Evolutionary conservation across 2,113 vertebrate genomes (phyloP), one percentile per base, ranked within the genome.

Genomic region (Oreochromis spilurus): DNA sequence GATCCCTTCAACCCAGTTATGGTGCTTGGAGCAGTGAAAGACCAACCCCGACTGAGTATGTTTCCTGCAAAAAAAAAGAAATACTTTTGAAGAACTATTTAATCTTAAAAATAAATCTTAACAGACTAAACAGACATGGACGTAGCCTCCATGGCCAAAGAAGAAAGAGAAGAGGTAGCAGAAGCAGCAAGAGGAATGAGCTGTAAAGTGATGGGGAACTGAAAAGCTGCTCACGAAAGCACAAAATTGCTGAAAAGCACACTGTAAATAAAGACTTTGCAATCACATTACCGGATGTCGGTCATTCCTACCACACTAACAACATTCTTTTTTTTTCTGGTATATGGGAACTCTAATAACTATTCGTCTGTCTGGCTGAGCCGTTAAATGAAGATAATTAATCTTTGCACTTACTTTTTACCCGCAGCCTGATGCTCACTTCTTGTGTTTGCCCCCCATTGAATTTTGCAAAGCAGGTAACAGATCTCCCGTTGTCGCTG

Each of bases 1-100:
- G 94, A 94, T 11, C 93, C 93, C 29, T n/a, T 83, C 19, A 95
- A 19, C 12, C 93, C 94, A 14, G 53, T 88, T 50, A 94, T 81
- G 26, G 80, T 91, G 21, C 21, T 3, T 29, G 95, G 93, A 16
- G 92, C 89, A 31, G 60, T 88, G 88, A 95, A 93, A 2, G 88
- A 90, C 95, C 95, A 95, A 67, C 84, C 92, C 3, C 60, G 89
- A 31, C 24, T 86, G 9, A 85, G 75, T 88, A 95, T 94, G 62
- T 89, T 90, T 82, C 87, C 95, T 95, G 81, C 17, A 26, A 45
- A 58, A 95, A 5, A 45, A 2, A 45, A 45, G 2, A 14, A n/a
- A n/a, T 3, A 8, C 62, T 24, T 40, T 67, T 67, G 62, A 24
- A 40, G 62, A 40, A 7, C 21, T n/a, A n/a, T 70, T 40, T 24